A percentile compares a stretch with the other conserved stretches of the same genome.
phyloP scores from a whole-genome alignment of 2,113 vertebrate genomes.

The Mobula hypostoma region DNA sequence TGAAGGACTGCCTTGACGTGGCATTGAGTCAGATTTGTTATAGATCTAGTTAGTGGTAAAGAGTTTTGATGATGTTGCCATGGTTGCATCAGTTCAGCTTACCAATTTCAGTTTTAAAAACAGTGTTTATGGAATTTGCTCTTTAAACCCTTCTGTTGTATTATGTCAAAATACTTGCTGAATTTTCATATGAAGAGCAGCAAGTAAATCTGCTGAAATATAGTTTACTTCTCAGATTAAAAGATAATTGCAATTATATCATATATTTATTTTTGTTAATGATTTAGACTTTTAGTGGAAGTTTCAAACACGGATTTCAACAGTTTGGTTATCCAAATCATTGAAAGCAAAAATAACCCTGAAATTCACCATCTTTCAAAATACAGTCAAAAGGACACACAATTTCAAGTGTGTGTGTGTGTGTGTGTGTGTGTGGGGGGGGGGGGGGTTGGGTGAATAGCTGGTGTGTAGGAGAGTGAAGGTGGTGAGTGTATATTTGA shows the following conservation, averaged over 20 bases:
- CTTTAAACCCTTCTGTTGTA: neutral
- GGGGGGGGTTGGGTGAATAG: neutral
- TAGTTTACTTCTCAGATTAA: neutral
- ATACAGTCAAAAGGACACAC: neutral
- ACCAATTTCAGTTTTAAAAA: neutral
- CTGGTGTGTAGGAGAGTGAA: too few relatives aligned
- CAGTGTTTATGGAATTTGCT: neutral
- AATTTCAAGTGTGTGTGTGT: neutral
- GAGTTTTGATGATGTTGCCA: slow-evolving; percentile 15
- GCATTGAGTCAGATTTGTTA: slow-evolving; percentile 19
- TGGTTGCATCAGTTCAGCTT: neutral
- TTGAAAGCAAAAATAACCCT: neutral
- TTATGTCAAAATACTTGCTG: neutral
- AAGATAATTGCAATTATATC: neutral
- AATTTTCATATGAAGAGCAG: neutral
- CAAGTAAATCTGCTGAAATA: neutral
- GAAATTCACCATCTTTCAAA: neutral
- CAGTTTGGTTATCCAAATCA: neutral
- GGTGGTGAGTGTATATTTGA: too few relatives aligned
- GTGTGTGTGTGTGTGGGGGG: neutral
- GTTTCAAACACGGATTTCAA: neutral
- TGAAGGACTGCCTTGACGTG: slow-evolving; percentile 14
- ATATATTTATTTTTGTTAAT: neutral
- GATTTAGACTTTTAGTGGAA: neutral
- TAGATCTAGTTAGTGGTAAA: neutral